Evolutionary conservation across 2,888 invertebrate species (phyloP).

Genomic region (Thereva unica): DNA sequence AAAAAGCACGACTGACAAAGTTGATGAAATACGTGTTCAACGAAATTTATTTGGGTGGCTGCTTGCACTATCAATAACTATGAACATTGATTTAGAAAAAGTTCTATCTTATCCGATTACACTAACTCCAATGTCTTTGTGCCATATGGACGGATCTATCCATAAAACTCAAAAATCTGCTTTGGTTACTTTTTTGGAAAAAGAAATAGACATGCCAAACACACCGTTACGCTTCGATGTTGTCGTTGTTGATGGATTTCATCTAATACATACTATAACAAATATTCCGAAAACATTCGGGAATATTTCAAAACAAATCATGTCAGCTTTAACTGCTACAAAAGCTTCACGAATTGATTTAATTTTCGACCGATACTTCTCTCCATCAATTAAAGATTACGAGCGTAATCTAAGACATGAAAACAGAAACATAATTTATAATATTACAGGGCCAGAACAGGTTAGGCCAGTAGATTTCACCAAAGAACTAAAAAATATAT

Average conservation of each 20-base stretch:
- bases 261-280: constrained; percentile 43
- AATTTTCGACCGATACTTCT: constrained; percentile 21
- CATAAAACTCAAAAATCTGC: constrained; percentile 38
- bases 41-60: constrained; percentile 48
- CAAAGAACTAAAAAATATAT: constrained; percentile 15
- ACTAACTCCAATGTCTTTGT: constrained; percentile 47
- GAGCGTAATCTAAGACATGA: not conserved
- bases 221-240: constrained; percentile 43
- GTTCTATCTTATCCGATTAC: constrained; percentile 45
- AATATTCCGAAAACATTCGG: constrained; percentile 15
- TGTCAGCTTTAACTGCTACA: not conserved
- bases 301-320: constrained; percentile 18
- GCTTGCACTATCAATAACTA: constrained; percentile 43
- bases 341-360: constrained; percentile 20
- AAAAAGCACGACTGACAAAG: not conserved
- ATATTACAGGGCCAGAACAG: constrained; percentile 13
- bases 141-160: constrained; percentile 46
- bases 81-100: constrained; percentile 21
- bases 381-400: constrained; percentile 45
- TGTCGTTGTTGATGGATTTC: constrained; percentile 50
- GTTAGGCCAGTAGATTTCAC: constrained; percentile 8
- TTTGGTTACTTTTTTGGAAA: constrained; percentile 22
- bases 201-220: constrained; percentile 18
- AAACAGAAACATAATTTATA: constrained; percentile 6
- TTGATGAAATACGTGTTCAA: constrained; percentile 46